phyloP scores from a whole-genome alignment of 2,797 vertebrate genomes.

The Semotilus atromaculatus region DNA sequence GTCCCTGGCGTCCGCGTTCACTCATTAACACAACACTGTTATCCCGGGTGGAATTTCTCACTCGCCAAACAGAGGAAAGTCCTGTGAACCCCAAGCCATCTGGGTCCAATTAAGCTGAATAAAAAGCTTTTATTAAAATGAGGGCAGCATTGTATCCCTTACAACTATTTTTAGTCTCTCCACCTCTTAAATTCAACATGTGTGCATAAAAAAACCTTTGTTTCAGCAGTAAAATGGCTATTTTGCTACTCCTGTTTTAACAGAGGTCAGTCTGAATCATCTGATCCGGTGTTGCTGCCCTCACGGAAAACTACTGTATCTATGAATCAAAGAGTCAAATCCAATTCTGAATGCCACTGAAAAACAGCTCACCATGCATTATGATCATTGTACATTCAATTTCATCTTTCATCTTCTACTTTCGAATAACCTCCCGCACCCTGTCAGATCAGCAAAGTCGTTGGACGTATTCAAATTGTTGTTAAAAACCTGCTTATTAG shows the following conservation, averaged over 20 bases:
- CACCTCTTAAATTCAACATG: conserved; percentile 63
- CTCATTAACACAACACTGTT: conserved; percentile 59
- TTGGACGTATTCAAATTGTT: too few species aligned
- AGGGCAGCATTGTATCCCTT: conserved; percentile 70
- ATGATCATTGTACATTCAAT: background rate
- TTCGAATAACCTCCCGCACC: too few species aligned
- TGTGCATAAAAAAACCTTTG: background rate
- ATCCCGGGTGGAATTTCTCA: conserved; percentile 68
- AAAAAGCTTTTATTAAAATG: conserved; percentile 71
- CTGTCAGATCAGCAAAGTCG: too few species aligned
- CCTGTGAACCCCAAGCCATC: conserved; percentile 76
- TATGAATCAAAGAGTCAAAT: background rate
- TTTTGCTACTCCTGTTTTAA: background rate
- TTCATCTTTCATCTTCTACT: too few species aligned
- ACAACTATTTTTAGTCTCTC: conserved; percentile 61
- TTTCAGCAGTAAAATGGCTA: background rate
- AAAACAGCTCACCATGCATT: background rate
- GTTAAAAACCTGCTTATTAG: too few species aligned
- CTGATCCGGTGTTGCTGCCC: background rate
- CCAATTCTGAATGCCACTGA: background rate
- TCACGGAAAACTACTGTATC: background rate
- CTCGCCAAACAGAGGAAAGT: conserved; percentile 64
- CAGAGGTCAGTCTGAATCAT: background rate
- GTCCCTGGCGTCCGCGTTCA: conserved; percentile 39
- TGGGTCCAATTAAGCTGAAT: conserved; percentile 85